Evolutionary conservation across 2,888 invertebrate species (phyloP).

Genomic region (Criorhina ranunculi): DNA sequence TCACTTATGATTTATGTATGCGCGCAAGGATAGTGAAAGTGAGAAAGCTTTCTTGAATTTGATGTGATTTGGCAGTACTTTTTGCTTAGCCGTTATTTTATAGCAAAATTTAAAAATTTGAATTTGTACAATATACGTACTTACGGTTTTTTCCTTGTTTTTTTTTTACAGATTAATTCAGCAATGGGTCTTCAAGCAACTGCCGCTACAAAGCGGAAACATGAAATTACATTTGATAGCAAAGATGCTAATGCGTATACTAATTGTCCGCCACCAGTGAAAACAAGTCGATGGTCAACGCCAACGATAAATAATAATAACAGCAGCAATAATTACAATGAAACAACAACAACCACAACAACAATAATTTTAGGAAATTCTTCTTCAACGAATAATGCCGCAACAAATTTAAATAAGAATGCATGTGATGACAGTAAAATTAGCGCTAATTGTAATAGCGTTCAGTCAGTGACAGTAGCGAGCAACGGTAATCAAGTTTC

Average conservation of each 20-base stretch:
- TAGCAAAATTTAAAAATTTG: slow-evolving; percentile 17
- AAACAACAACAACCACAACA: slow-evolving; percentile 65
- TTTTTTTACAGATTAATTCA: slow-evolving; percentile 85
- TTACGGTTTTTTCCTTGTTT: slow-evolving; percentile 41
- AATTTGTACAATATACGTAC: too few species aligned
- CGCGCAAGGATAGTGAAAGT: slow-evolving; percentile 54
- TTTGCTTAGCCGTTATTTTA: slow-evolving; percentile 47
- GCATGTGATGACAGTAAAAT: slow-evolving; percentile 66
- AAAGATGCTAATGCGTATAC: slow-evolving; percentile 85
- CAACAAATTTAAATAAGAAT: slow-evolving; percentile 53
- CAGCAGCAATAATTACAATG: slow-evolving; percentile 66
- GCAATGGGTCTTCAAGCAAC: slow-evolving; percentile 91
- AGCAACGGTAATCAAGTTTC: slow-evolving; percentile 81
- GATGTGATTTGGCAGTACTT: slow-evolving; percentile 63
- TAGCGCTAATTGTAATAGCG: slow-evolving; percentile 22
- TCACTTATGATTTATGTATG: slow-evolving; percentile 56
- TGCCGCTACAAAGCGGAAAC: slow-evolving; percentile 89
- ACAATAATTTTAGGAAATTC: slow-evolving; percentile 69
- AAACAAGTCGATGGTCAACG: slow-evolving; percentile 86
- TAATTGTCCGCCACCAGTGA: slow-evolving; percentile 86
- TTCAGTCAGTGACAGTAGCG: slow-evolving; percentile 67
- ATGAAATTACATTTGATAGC: slow-evolving; percentile 85
- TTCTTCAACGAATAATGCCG: slow-evolving; percentile 62
- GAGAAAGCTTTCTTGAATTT: slow-evolving; percentile 42
- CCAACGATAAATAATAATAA: slow-evolving; percentile 77